A percentile compares a stretch with the other conserved stretches of the same genome.
These are phyloP conservation scores for Chiloscyllium punctatum DNA, from an alignment of 2,797 vertebrate genomes.

Conservation along the genomic window DNA sequence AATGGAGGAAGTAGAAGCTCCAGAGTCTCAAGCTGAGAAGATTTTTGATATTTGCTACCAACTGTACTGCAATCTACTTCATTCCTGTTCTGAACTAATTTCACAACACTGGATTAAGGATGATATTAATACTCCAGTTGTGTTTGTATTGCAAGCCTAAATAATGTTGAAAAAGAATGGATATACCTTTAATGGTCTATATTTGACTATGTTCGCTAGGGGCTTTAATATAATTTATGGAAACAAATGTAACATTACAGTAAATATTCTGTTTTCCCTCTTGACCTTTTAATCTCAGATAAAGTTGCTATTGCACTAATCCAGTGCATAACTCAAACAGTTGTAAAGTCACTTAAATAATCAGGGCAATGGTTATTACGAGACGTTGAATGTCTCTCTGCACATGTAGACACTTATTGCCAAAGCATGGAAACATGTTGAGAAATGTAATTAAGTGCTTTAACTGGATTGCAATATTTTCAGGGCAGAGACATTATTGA, in stretches of 20 bases:
- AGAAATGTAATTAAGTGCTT: conserved; percentile 9
- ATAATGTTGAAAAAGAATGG: neutral
- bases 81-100: neutral
- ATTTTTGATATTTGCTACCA: neutral
- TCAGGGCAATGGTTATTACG: neutral
- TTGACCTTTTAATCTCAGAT: neutral
- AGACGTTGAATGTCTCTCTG: neutral
- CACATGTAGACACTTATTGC: neutral
- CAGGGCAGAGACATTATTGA: neutral
- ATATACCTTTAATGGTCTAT: neutral
- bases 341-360: conserved; percentile 13
- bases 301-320: neutral
- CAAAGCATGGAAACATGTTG: neutral
- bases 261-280: neutral
- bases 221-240: neutral
- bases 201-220: neutral
- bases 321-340: neutral
- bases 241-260: neutral
- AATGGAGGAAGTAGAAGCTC: neutral
- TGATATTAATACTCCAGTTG: neutral
- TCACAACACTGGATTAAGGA: too few relatives aligned
- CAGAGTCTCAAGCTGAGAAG: neutral
- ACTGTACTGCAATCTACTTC: neutral
- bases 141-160: neutral
- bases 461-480: neutral